Conservation (phyloP, 2,797 vertebrate genomes). For the Setipinna tenuifilis region DNA sequence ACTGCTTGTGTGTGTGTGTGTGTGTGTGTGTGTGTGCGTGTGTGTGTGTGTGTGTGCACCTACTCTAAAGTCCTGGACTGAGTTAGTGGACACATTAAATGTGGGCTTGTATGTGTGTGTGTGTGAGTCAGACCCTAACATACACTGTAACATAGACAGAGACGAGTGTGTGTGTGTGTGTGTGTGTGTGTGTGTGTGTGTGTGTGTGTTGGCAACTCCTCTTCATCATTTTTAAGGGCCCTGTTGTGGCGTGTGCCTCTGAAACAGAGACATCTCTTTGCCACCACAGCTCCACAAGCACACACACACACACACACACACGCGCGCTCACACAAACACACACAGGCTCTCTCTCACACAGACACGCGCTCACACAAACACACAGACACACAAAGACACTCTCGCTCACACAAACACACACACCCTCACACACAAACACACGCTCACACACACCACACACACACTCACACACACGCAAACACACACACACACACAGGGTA, state of each 20-base stretch:
- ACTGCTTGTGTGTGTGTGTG: too few species aligned
- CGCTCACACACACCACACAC: neutral
- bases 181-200: too few species aligned
- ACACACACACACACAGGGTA: neutral
- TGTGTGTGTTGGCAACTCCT: neutral
- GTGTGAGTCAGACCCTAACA: too few species aligned
- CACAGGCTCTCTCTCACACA: too few species aligned
- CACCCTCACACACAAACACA: neutral
- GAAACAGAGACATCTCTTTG: constrained; percentile 40
- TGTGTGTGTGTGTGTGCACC: too few species aligned
- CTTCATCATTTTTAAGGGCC: constrained; percentile 17
- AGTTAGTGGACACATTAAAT: too few species aligned
- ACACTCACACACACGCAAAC: neutral
- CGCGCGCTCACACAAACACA: neutral
- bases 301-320: neutral
- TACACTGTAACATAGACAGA: too few species aligned
- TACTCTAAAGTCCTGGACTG: too few species aligned
- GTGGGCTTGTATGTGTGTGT: too few species aligned
- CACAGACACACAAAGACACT: neutral
- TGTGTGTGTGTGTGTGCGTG: too few species aligned
- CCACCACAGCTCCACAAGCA: too few species aligned
- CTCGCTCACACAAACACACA: neutral
- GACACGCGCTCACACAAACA: neutral
- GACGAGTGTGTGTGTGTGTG: neutral
- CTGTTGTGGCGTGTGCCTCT: constrained; percentile 40